Base-by-base conservation (phyloP, 1,140 invertebrate genomes). In the Drosophila nigromelanica region DNA sequence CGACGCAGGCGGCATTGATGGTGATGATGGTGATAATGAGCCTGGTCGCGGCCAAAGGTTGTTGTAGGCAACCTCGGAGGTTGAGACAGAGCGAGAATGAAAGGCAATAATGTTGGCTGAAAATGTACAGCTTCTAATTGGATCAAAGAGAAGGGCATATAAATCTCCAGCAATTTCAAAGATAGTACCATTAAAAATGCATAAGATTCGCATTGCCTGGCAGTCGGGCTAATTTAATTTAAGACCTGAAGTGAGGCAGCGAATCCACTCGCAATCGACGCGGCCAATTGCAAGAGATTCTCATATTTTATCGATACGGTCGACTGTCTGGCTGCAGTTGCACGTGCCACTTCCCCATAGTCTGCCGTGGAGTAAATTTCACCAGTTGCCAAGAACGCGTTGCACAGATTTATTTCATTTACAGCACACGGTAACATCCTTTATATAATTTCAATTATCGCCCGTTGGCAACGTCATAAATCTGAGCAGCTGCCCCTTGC, bases 361-460 rank as follows among this genome's bases (percentile, higher is more conserved):
- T 42, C 51, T 37, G 55, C 43, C 60, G 61, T 42, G 70, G 78
- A 60, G 69, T 87, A 82, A 89, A 87, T 87, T 87, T 63, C 42
- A 39, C 67, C 75, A 58, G 61, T 72, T 43, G 64, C 35, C 68
- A 66, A 78, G 69, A 81, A 59, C 18, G 74, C 66, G 58, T 33
- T 64, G 51, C 74, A 70, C 82, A 83, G 83, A 87, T 87, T 87
- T 89, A 89, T 89, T 89, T 83, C 74, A 89, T 87, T 86, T 86
- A 81, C 82, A 68, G 61, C 45, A 21, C 21, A 33, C 42, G 33
- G 45, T 56, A 42, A 66, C 66, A 55, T 62, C 62, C 70, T 81
- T 85, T 73, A 86, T 79, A 73, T 87, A 82, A 89, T 89, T 89
- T 89, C 83, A 89, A 89, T 89, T 89, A 89, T 89, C 85, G 85